Evolutionary conservation across 2,797 vertebrate genomes (phyloP), one percentile per base, ranked within the genome.

Genomic region (Heterohyrax brucei): DNA sequence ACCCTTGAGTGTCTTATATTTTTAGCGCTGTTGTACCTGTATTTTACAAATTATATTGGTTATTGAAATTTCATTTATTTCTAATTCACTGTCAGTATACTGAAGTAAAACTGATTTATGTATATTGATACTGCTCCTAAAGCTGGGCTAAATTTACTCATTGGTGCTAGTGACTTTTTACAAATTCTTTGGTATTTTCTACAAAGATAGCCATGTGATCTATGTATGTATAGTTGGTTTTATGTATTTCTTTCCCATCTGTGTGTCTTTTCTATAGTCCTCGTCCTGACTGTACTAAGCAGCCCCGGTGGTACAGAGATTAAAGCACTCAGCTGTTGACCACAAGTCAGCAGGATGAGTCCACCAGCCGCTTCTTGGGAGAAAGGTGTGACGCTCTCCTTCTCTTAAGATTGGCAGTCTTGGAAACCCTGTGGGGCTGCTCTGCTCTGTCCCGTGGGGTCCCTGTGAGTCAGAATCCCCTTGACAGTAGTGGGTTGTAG

Each of bases 11-110:
- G 56, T 64, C 88, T 79, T 73, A 64, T 62, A 56, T 33, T 50
- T 93, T 92, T 77, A 76, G 18, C 62, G 19, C n/a, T 77, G 10
- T n/a, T 24, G 10, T 53, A 84, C 78, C 50, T 61, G 14, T 56
- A 53, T 80, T 76, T 88, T 68, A n/a, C n/a, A 93, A 90, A 46
- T 79, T 44, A 0, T 5, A 89, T 44, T 61, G 89, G 89, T 14
- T 18, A 61, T 61, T 73, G 16, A 87, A 87, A 68, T 89, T 81
- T 64, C 5, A 84, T 85, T 87, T 16, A 72, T 81, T 77, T 94
- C 62, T 86, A 70, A 22, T 56, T 73, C 53, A 64, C 77, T 81
- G 7, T 10, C 44, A n/a, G 8, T 81, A 53, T 79, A 18, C 48
- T 76, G 24, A 85, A 77, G 39, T 85, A 21, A 10, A 44, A 56